These are phyloP conservation scores for Luehdorfia chinensis DNA, from an alignment of 1,140 invertebrate genomes.

Conservation along the genomic window DNA sequence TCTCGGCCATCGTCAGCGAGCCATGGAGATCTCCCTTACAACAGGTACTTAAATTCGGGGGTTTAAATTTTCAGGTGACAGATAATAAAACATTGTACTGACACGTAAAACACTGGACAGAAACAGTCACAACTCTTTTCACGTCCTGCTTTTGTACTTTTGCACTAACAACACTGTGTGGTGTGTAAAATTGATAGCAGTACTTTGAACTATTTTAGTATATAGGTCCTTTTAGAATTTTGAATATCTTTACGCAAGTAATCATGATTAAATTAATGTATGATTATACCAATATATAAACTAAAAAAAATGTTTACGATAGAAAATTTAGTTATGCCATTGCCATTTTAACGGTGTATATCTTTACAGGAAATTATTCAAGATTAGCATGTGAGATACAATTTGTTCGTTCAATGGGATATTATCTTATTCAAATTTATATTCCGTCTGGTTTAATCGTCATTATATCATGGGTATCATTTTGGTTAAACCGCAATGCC, in stretches of 20 bases:
- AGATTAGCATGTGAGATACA: slow-evolving; percentile 98
- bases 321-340: too few species aligned
- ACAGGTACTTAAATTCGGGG: slow-evolving; percentile 84
- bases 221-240: too few species aligned
- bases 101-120: slow-evolving; percentile 67
- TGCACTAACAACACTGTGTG: slow-evolving; percentile 71
- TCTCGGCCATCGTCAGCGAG: slow-evolving; percentile 91
- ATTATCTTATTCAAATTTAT: slow-evolving; percentile 99
- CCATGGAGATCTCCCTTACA: slow-evolving; percentile 94
- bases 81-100: slow-evolving; percentile 32
- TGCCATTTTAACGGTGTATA: too few species aligned
- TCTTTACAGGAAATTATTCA: slow-evolving; percentile 97
- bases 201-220: slow-evolving; percentile 9
- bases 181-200: slow-evolving; percentile 33
- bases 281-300: too few species aligned
- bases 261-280: too few species aligned
- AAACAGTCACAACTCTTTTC: slow-evolving; percentile 70
- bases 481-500: slow-evolving; percentile 95
- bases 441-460: slow-evolving; percentile 99
- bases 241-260: too few species aligned
- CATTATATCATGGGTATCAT: slow-evolving; percentile 99
- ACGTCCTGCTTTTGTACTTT: slow-evolving; percentile 73
- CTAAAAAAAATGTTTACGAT: too few species aligned
- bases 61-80: slow-evolving; percentile 32
- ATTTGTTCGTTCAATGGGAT: slow-evolving; percentile 98